phyloP scores from a whole-genome alignment of 64 coral and sea anemone species.

The Catalaphyllia jardinei region DNA sequence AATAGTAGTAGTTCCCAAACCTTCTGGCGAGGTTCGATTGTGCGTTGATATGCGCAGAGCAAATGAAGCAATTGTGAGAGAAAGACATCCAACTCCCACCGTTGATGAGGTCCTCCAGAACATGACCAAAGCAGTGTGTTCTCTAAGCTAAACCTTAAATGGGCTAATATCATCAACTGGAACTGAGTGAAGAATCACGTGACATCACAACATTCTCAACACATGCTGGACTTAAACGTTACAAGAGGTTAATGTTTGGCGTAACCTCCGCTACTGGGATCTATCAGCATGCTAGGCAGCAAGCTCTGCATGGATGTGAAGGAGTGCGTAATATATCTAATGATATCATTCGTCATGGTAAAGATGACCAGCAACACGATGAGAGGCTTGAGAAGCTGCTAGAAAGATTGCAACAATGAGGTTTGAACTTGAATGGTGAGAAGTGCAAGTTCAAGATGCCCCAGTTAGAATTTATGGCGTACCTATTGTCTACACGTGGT shows the following conservation, averaged over 20 bases:
- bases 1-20: constrained; percentile 55
- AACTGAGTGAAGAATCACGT: background rate
- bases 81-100: constrained; percentile 43
- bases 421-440: no score
- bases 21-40: constrained; percentile 15
- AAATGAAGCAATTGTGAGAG: constrained; percentile 39
- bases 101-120: constrained; percentile 54
- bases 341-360: constrained; percentile 45
- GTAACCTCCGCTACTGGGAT: constrained; percentile 41
- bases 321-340: constrained; percentile 56
- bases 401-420: no score
- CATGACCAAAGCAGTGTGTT: constrained; percentile 44
- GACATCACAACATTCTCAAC: constrained; percentile 47
- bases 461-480: no score
- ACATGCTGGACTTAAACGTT: constrained; percentile 37
- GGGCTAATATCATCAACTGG: constrained; percentile 46
- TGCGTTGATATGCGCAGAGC: constrained; percentile 52
- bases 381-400: no score
- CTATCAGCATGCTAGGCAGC: constrained; percentile 44
- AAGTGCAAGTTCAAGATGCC: no score
- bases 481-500: no score
- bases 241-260: constrained; percentile 50
- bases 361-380: background rate
- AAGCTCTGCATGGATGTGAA: constrained; percentile 34
- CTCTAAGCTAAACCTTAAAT: constrained; percentile 24